Percentiles rank a stretch among this genome's conserved stretches.
Evolutionary conservation across 2,888 invertebrate genomes (phyloP).

Genomic region (Nymphalis urticae): DNA sequence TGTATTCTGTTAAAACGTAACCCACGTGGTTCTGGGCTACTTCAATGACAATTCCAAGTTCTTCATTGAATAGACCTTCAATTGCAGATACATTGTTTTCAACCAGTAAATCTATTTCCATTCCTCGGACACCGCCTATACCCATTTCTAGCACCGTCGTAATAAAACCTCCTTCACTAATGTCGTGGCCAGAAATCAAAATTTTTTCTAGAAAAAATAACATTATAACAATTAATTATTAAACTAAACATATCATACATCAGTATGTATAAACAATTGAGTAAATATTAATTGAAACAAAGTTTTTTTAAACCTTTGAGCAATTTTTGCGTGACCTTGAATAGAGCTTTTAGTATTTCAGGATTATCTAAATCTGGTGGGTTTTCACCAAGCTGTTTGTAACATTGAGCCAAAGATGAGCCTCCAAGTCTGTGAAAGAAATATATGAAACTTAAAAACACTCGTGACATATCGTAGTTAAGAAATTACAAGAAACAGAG

Average conservation of each 20-base stretch:
- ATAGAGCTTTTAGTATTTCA: slow-evolving; percentile 85
- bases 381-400: slow-evolving; percentile 89
- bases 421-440: slow-evolving; percentile 87
- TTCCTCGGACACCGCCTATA: slow-evolving; percentile 94
- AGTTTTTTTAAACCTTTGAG: slow-evolving; percentile 78
- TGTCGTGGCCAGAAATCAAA: slow-evolving; percentile 93
- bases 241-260: not conserved
- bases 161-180: slow-evolving; percentile 97
- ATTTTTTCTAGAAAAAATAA: slow-evolving; percentile 79
- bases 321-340: slow-evolving; percentile 91
- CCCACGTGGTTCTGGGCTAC: slow-evolving; percentile 79
- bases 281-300: not conserved
- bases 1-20: slow-evolving; percentile 83
- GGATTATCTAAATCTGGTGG: slow-evolving; percentile 91
- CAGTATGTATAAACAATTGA: too few species aligned
- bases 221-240: not conserved
- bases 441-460: too few species aligned
- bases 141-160: slow-evolving; percentile 96
- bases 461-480: too few species aligned
- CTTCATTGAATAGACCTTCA: slow-evolving; percentile 90
- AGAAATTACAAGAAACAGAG: too few species aligned
- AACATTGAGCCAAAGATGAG: slow-evolving; percentile 95
- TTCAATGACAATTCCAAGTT: slow-evolving; percentile 92
- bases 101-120: slow-evolving; percentile 83
- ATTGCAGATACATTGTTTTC: slow-evolving; percentile 76